A percentile compares a stretch with the other conserved stretches of the same genome.
Conservation (phyloP, 1,140 invertebrate species). For the Lasioglossum baleicum region DNA sequence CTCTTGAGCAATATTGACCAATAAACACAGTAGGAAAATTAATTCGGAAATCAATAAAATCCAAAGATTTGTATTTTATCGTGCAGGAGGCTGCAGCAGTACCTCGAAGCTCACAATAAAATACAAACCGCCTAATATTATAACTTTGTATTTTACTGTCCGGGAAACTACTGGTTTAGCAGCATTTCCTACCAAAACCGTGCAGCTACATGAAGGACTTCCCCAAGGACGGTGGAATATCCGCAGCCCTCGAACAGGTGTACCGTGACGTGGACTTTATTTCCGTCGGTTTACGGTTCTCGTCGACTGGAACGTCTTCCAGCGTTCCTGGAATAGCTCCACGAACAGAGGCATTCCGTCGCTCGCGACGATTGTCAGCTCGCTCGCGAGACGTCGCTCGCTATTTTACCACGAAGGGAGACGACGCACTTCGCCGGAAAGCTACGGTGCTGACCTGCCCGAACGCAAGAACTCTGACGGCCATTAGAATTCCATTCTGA, state of each 20-base stretch:
- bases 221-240: background rate
- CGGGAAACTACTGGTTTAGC: no score
- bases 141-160: no score
- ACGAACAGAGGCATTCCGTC: conserved; percentile 34
- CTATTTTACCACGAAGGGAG: background rate
- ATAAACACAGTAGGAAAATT: no score
- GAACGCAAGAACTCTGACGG: conserved; percentile 22
- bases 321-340: conserved; percentile 35
- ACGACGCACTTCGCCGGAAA: conserved; percentile 27
- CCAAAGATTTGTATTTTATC: no score
- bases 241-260: background rate
- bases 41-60: no score
- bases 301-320: conserved; percentile 2
- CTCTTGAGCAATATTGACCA: no score
- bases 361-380: conserved; percentile 15
- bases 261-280: background rate
- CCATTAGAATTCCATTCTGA: conserved; percentile 34
- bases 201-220: background rate
- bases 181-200: background rate
- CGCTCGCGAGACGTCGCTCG: background rate
- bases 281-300: conserved; percentile 34
- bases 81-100: no score
- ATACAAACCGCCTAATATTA: no score
- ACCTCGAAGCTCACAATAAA: no score
- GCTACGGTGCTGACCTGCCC: conserved; percentile 14